Evolutionary conservation across 2,797 vertebrate genomes (phyloP), one percentile per base, ranked within the genome.

Genomic region (Protosalanx chinensis): DNA sequence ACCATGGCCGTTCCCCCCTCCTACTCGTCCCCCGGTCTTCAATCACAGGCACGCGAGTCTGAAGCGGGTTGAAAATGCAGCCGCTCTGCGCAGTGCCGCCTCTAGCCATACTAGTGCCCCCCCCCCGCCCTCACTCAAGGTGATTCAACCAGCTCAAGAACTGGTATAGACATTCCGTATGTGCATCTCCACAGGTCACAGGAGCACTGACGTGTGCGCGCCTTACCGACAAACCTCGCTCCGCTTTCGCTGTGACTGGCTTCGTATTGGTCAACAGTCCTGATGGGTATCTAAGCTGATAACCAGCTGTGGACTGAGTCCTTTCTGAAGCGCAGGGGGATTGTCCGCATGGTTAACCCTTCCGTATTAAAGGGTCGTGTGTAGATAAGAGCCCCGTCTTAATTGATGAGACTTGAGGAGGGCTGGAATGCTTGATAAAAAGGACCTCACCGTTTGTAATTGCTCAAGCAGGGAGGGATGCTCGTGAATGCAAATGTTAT

Each of bases 331-430:
- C 27, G 72, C 41, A n/a, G 74, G 70, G 70, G 73, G 75, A 70
- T 66, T n/a, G 18, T 68, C 62, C 69, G 75, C 57, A 5, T 37
- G 2, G 74, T 70, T 70, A 68, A 73, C 75, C 75, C 63, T 49
- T 67, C 63, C 23, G 33, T 33, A 70, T 71, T 64, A 84, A 64
- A 71, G 10, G 79, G 74, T 71, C 76, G 67, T 66, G n/a, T 8
- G 57, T 71, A 80, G 77, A 88, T 81, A 80, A 82, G 67, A 49
- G 68, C 64, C 71, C 64, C 71, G 59, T 7, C 76, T 76, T 82
- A 16, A 75, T 79, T 35, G 73, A 64, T 68, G 79, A 76, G 68
- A 73, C 7, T 16, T 23, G n/a, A 68, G 61, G 61, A 76, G 73
- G 74, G 63, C 75, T 83, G 83, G 62, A 71, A 63, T 6, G 49